Evolutionary conservation across 2,888 invertebrate genomes (phyloP), one percentile per base, ranked within the genome.

Genomic region (Parnassius mnemosyne): DNA sequence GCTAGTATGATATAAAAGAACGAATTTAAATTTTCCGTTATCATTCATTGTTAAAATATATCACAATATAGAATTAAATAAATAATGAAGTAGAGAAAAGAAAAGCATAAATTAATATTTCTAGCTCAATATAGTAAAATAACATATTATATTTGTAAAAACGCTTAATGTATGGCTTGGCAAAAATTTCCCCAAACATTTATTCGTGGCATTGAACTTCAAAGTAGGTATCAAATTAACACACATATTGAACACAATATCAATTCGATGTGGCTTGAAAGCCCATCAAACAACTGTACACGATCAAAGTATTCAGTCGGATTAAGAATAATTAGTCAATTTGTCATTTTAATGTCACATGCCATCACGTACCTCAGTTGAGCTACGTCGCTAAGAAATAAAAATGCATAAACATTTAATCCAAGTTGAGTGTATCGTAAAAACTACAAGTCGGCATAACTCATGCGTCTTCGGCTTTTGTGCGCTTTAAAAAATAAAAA

Each of bases 321-420:
- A 88, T 89, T 82, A 87, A 89, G 89, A 90, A 89, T 89, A 91
- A 91, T 91, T 90, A 90, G 85, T 83, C 84, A 84, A 91, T 91
- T 89, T 88, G 84, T 91, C 90, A 90, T 90, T 90, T 90, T 88
- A 89, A 90, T 89, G 90, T 89, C 89, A 89, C 89, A 90, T 89
- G 89, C 89, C 91, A 84, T 87, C 91, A 90, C 91, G 90, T 88
- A 79, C 78, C 74, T 57, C 70, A 71, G 72, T 71, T 71, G 68
- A 74, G 76, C 72, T 65, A 68, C 76, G 72, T 75, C 72, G 73
- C 76, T 76, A 82, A 81, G 78, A 75, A 81, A 87, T 81, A 83
- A 87, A 84, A 82, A 78, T 76, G 69, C 75, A 83, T 77, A 84
- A 84, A 84, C 80, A 82, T 84, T 87, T 89, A 89, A 91, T 90